Percentiles rank a stretch among this genome's conserved stretches.
These are phyloP conservation scores for Trachythela sp. DNA, from an alignment of 64 coral and sea anemone species.

Conservation along the genomic window DNA sequence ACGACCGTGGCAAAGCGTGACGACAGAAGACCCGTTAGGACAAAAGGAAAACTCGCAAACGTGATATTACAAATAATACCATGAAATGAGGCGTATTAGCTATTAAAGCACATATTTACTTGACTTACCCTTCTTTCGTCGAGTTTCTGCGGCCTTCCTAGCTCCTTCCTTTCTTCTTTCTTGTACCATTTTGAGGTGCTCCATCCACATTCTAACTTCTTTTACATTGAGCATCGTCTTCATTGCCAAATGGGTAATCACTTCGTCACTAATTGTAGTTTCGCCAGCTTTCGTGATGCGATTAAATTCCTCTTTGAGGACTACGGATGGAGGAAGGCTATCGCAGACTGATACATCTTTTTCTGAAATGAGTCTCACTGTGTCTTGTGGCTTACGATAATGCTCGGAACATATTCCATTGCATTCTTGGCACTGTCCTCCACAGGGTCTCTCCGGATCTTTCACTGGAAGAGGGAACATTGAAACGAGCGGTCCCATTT, in stretches of 20 bases:
- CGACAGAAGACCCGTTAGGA: too few species aligned
- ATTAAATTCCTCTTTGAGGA: neutral
- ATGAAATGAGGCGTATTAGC: too few species aligned
- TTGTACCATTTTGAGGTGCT: slow-evolving; percentile 33
- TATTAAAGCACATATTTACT: too few species aligned
- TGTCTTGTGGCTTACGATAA: neutral
- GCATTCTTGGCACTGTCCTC: slow-evolving; percentile 24
- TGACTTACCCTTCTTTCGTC: slow-evolving; percentile 30
- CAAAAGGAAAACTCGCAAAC: too few species aligned
- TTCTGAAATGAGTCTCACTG: neutral
- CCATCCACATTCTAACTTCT: slow-evolving; percentile 32
- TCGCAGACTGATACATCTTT: neutral
- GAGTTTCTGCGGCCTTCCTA: slow-evolving; percentile 26
- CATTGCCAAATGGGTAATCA: slow-evolving; percentile 21
- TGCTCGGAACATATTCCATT: slow-evolving; percentile 24
- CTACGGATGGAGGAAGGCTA: neutral
- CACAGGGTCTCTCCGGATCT: slow-evolving; percentile 32
- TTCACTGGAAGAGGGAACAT: slow-evolving; percentile 24
- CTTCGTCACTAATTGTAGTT: neutral
- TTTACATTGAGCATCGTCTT: slow-evolving; percentile 23
- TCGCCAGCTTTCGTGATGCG: neutral
- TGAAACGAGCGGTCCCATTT: neutral
- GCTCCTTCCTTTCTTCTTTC: slow-evolving; percentile 48
- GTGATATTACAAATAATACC: too few species aligned
- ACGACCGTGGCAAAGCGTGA: too few species aligned